phyloP scores from a whole-genome alignment of 2,888 invertebrate genomes.

The Kuschelorhynchus macadamiae region DNA sequence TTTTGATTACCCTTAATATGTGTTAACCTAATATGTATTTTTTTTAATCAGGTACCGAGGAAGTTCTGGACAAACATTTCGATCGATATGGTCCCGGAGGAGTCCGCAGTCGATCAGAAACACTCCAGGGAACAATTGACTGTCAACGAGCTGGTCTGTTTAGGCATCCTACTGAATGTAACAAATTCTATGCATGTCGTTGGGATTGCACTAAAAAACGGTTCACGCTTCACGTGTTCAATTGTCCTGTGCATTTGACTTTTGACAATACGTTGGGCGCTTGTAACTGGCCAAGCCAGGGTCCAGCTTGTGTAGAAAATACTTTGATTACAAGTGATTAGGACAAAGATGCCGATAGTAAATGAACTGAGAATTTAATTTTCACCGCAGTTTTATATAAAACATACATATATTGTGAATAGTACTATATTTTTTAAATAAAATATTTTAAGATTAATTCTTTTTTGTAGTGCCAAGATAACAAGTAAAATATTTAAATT shows the following conservation, averaged over 20 bases:
- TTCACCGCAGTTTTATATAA: no score
- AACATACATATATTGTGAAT: no score
- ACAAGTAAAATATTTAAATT: no score
- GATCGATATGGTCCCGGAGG: slow-evolving; percentile 77
- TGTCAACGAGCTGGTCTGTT: slow-evolving; percentile 75
- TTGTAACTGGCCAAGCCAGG: slow-evolving; percentile 87
- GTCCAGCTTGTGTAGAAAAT: slow-evolving; percentile 82
- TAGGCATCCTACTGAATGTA: slow-evolving; percentile 83
- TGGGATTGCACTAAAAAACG: slow-evolving; percentile 84
- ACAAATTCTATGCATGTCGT: slow-evolving; percentile 86
- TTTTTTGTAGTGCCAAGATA: no score
- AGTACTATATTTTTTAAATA: no score
- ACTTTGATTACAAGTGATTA: slow-evolving; percentile 69
- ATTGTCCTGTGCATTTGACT: slow-evolving; percentile 84
- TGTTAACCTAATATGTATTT: no score
- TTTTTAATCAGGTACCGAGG: slow-evolving; percentile 67
- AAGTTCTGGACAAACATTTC: slow-evolving; percentile 65
- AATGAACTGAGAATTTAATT: no score
- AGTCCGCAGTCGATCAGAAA: slow-evolving; percentile 73
- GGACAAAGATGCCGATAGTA: no score
- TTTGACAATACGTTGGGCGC: slow-evolving; percentile 83
- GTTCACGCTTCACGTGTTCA: slow-evolving; percentile 82
- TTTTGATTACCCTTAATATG: no score
- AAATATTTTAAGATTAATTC: no score
- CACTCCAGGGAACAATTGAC: slow-evolving; percentile 74